These are phyloP conservation scores for Calosoma granatense DNA, from an alignment of 1,140 invertebrate genomes.

Conservation along the genomic window DNA sequence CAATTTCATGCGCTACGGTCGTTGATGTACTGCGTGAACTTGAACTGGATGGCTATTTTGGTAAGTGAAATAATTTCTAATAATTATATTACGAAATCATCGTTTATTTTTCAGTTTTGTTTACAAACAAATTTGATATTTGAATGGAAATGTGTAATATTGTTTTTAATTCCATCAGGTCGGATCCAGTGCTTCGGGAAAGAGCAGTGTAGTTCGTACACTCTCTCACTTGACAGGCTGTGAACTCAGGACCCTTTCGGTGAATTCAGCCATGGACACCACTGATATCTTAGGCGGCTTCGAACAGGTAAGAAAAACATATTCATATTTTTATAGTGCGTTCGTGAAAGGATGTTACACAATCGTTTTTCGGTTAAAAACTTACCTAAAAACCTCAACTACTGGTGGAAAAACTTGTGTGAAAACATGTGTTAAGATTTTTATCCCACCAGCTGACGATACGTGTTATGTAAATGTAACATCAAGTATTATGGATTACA, in stretches of 20 bases:
- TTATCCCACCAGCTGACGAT: too few species aligned
- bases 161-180: slow-evolving; percentile 55
- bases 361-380: too few species aligned
- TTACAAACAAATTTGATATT: background rate
- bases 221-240: slow-evolving; percentile 66
- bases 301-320: slow-evolving; percentile 83
- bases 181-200: slow-evolving; percentile 69
- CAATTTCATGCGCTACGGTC: slow-evolving; percentile 59
- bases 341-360: too few species aligned
- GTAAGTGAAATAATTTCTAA: slow-evolving; percentile 48
- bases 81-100: too few species aligned
- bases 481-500: too few species aligned
- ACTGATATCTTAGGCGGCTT: slow-evolving; percentile 92
- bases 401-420: too few species aligned
- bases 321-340: slow-evolving; percentile 16
- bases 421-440: too few species aligned
- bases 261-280: slow-evolving; percentile 91
- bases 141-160: slow-evolving; percentile 12
- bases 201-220: slow-evolving; percentile 68
- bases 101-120: background rate
- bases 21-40: slow-evolving; percentile 70
- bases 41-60: slow-evolving; percentile 87
- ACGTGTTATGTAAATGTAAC: too few species aligned
- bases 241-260: slow-evolving; percentile 64
- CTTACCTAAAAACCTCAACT: too few species aligned